Evolutionary conservation across 1,140 invertebrate species (phyloP).

Genomic region (Anastrepha obliqua): DNA sequence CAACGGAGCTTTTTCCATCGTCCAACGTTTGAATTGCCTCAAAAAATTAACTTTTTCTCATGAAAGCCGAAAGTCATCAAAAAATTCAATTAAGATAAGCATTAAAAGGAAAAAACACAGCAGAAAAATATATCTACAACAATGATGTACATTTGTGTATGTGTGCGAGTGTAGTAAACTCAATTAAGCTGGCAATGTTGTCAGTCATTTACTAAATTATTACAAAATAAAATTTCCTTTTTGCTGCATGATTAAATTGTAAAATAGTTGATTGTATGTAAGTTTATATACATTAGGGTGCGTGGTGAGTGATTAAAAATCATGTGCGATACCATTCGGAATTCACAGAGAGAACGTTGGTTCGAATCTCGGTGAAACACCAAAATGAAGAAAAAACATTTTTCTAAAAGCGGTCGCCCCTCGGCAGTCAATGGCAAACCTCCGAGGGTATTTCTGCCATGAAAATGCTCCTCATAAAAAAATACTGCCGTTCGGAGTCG

Average conservation of each 20-base stretch:
- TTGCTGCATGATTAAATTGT: neutral
- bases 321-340: too few species aligned
- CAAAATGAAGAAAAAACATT: too few species aligned
- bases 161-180: neutral
- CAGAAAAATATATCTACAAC: neutral
- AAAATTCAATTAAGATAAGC: conserved; percentile 1
- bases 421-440: too few species aligned
- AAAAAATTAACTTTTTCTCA: too few species aligned
- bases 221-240: conserved; percentile 7
- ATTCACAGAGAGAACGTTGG: too few species aligned
- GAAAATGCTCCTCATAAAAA: too few species aligned
- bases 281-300: neutral
- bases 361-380: too few species aligned
- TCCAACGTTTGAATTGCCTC: too few species aligned
- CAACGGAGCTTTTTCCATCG: too few species aligned
- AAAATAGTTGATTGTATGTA: neutral
- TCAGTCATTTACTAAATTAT: neutral
- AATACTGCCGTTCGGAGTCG: too few species aligned
- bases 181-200: conserved; percentile 2
- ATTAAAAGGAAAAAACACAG: neutral
- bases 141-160: neutral
- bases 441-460: too few species aligned
- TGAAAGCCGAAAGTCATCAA: neutral
- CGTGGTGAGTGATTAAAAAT: neutral
- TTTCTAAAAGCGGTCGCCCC: too few species aligned